Percentiles rank a stretch among this genome's conserved stretches.
Evolutionary conservation across 2,797 vertebrate species (phyloP).

Genomic region (Tenualosa ilisha): DNA sequence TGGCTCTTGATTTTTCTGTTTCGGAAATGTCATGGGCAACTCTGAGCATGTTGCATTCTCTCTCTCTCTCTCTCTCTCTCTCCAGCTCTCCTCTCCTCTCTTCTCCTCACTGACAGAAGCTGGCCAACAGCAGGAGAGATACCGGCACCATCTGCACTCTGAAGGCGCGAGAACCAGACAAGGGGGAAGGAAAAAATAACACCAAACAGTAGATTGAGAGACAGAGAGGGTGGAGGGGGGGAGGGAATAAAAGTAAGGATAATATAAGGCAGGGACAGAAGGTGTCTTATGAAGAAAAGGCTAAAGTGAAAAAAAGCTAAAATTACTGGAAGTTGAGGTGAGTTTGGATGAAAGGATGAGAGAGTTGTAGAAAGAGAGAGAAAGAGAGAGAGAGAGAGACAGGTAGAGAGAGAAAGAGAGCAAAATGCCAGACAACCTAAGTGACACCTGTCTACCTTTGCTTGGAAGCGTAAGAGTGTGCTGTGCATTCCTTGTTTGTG

Average conservation of each 20-base stretch:
- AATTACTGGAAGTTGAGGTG: neutral
- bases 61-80: neutral
- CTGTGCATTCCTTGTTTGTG: constrained; percentile 8
- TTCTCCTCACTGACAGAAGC: neutral
- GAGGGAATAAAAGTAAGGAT: neutral
- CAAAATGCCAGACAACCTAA: constrained; percentile 22
- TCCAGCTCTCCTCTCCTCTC: neutral
- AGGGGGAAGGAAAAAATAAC: neutral
- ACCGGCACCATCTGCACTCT: neutral
- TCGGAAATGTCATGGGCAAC: neutral
- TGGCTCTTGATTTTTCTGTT: too few relatives aligned
- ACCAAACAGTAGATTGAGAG: neutral
- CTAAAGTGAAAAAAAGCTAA: neutral
- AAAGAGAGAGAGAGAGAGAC: neutral
- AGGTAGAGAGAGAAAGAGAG: neutral
- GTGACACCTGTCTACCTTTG: constrained; percentile 22
- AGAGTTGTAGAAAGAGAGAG: neutral
- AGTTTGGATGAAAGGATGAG: neutral
- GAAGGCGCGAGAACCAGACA: neutral
- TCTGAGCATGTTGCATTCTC: neutral
- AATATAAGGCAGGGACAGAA: neutral
- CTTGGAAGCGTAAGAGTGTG: neutral
- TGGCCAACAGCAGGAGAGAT: constrained; percentile 24
- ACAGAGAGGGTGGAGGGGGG: neutral
- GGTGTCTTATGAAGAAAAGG: neutral